Evolutionary conservation across 1,140 invertebrate species (phyloP), one percentile per base, ranked within the genome.

Genomic region (Atta cephalotes): DNA sequence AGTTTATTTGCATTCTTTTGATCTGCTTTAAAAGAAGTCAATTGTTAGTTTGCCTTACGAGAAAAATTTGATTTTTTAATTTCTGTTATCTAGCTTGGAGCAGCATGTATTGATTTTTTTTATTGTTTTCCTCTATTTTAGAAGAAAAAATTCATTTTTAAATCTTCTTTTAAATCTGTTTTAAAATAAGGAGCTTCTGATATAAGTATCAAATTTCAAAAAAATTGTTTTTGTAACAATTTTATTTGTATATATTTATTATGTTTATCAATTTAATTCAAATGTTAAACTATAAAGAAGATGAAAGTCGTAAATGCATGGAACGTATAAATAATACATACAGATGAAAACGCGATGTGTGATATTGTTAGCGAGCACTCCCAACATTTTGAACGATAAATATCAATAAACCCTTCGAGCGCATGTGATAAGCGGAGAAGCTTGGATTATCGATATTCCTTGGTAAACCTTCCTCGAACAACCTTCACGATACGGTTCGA

Each of bases 391-490:
- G 25, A 63, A 76, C 53, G 80, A 84, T 84, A 84, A 76, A 63
- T 56, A 84, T 76, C 70, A 76, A 70, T 84, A 84, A 74, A 84
- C 39, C 56, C n/a, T n/a, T 1, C 80, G 18, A 84, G 80, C 56
- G 70, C 28, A 76, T 28, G 70, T 76, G 58, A 84, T 84, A 84
- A 84, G 58, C 80, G 39, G 16, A 84, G 70, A 51, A 84, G 70
- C 56, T 35, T 21, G 70, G 70, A 84, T 84, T 84, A 84, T 84
- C 70, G 80, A 84, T 84, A 84, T 84, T 84, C 39, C 70, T 84
- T 76, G 39, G 80, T 84, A 84, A 82, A 84, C 56, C 80, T 84
- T 71, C 39, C 70, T 63, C 39, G 70, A 84, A 76, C 56, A 74
- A 74, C 39, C 70, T 76, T 76, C 60, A 76, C 70, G 80, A 84